Base-by-base conservation (phyloP, 2,888 invertebrate species). In the Lampropteryx suffumata region DNA sequence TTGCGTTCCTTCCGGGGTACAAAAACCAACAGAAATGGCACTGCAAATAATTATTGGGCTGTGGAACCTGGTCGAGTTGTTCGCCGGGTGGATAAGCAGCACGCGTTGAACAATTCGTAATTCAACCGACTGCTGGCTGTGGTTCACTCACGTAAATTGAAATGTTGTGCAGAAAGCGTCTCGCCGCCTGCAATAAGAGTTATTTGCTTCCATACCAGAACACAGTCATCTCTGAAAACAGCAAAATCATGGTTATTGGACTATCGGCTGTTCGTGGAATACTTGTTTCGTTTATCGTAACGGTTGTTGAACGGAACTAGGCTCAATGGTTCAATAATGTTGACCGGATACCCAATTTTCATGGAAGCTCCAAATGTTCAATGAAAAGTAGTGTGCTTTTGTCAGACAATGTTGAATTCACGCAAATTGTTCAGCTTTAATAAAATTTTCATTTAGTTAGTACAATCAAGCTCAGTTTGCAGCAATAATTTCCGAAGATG, bases 401-500 rank as follows among this genome's bases (percentile, higher is more conserved):
- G n/a, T n/a, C n/a, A n/a, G 17, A 17, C 17, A 4, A 4, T 17
- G 17, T 3, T 4, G 17, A 17, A 4, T 17, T n/a, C 28, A 10
- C 28, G 33, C 14, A 12, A 40, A 34, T 47, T 21, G 33, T 17
- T 34, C 24, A 8, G 14, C 42, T 34, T n/a, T n/a, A n/a, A n/a
- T n/a, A n/a, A n/a, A n/a, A n/a, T n/a, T n/a, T 49, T 46, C 44
- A 61, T 62, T 56, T 54, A 47, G 45, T 53, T 58, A 53, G 58
- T 44, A 49, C 37, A 8, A 55, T 50, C 50, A 56, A 49, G 40
- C 55, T 50, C 64, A 51, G 59, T 59, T 52, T 58, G 24, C 24
- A 24, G 51, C 57, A 61, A 64, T 65, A 67, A 72, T 71, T 76
- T 71, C 66, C 69, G 66, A 56, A 62, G 73, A 69, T 67, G 58